Base-by-base conservation (phyloP, 2,113 vertebrate species). In the Brachypodius melanocephalos region DNA sequence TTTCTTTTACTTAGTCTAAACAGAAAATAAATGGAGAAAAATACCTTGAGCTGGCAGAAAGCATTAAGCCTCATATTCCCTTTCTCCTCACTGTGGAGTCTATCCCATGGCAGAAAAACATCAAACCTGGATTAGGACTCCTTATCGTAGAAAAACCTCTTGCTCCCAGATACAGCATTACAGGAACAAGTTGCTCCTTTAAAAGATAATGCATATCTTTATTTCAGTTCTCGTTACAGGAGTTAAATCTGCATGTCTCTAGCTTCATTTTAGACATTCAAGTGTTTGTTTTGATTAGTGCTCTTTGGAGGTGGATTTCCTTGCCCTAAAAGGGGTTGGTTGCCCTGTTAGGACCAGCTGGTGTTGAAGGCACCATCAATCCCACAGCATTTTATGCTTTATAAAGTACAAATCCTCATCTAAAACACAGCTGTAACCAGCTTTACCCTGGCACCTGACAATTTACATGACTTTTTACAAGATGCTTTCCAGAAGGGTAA, bases 21-120 rank as follows among this genome's bases (percentile, higher is more conserved):
- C 13, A 74, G 25, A 45, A 88, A 73, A 89, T 62, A 81, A 92
- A 79, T 16, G 2, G 16, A 72, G 10, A 83, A 84, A 66, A 79
- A 65, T 31, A 42, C 11, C 4, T 55, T 0, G 0, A 91, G 36
- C 16, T 5, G 11, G 46, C 26, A 85, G 15, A 83, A 66, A 77
- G 8, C 21, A 80, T 54, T 86, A 85, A 73, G 17, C 14, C 7
- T 77, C 74, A 66, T 49, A 52, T 28, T 82, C 49, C 12, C 21
- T 76, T 77, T 69, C 24, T 75, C 20, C 9, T 7, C 43, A 28
- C 3, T 46, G 17, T 5, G 12, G 45, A 75, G 14, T 46, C 8
- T 45, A 71, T 66, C 28, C 45, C 14, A n/a, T 11, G 12, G 38
- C 49, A 89, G 63, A 73, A 75, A 94, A 69, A 9, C 32, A 54